phyloP scores from a whole-genome alignment of 1,140 invertebrate species.

The Himalopsyche phryganea region DNA sequence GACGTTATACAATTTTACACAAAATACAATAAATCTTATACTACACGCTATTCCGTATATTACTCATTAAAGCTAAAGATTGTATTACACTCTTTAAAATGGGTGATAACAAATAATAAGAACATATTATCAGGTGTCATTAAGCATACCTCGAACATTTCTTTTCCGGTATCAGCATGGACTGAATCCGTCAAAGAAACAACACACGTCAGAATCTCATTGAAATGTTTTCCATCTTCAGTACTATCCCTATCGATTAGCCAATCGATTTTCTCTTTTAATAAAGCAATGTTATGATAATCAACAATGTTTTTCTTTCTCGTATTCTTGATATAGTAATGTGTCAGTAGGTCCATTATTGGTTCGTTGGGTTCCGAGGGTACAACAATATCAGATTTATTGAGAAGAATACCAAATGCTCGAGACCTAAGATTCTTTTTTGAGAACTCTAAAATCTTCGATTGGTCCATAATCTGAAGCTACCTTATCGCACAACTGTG shows the following conservation, averaged over 20 bases:
- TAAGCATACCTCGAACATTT: slow-evolving; percentile 24
- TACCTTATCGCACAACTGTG: slow-evolving; percentile 27
- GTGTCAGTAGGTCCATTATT: slow-evolving; percentile 23
- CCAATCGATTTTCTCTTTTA: slow-evolving; percentile 30
- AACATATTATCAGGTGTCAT: no score
- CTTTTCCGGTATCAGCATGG: slow-evolving; percentile 15
- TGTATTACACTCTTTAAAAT: no score
- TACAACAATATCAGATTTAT: slow-evolving; percentile 18
- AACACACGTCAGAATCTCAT: slow-evolving; percentile 19
- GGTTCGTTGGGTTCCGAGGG: slow-evolving; percentile 19
- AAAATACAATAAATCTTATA: no score
- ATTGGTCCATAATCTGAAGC: slow-evolving; percentile 3
- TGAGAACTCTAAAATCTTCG: slow-evolving; percentile 19
- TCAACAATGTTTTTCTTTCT: slow-evolving; percentile 25
- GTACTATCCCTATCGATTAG: slow-evolving; percentile 19
- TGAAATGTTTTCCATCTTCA: slow-evolving; percentile 18
- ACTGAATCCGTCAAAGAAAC: slow-evolving; percentile 23
- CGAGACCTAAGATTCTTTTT: slow-evolving; percentile 23
- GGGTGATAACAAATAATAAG: no score
- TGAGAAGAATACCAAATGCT: slow-evolving; percentile 27
- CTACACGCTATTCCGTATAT: no score
- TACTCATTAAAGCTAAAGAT: no score
- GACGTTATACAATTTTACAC: no score
- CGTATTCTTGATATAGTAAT: slow-evolving; percentile 20
- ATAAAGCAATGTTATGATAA: slow-evolving; percentile 20